Evolutionary conservation across 2,888 invertebrate genomes (phyloP), one percentile per base, ranked within the genome.

Genomic region (Caenorhabditis afra): DNA sequence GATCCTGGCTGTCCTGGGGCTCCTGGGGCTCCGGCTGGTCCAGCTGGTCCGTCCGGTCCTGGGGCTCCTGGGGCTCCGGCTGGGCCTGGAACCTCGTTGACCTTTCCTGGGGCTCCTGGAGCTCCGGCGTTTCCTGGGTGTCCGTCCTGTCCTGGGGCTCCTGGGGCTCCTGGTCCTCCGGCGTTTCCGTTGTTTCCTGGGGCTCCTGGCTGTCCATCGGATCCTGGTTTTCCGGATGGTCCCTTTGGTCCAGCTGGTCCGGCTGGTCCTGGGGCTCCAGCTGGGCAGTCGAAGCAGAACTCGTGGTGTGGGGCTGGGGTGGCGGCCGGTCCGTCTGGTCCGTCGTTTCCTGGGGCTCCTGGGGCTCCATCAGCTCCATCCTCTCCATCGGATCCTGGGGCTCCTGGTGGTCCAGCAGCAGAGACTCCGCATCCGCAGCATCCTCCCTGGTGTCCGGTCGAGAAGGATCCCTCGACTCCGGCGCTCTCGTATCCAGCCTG

Each of bases 311-410:
- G 86, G 47, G 86, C 84, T 64, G 85, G 83, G 49, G 82, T 84
- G 74, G 85, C 85, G 39, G 80, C 82, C 50, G 85, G 85, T 64
- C 86, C 87, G 71, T 86, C 85, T 70, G 85, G 85, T 66, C 87
- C 87, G 55, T 86, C 82, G 67, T 79, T 79, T 64, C 87, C 87
- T 59, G 82, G 84, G 22, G 67, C 61, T 67, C 87, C 87, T 57
- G 84, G 86, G 50, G 76, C 50, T 70, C 87, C 79, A 76, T 85
- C 83, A 47, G 64, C 44, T 81, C 84, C 84, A 81, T 83, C 84
- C 44, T 74, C 61, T 73, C 84, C 84, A 62, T 81, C 81, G 41
- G 78, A 59, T 65, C 83, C 85, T 62, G 85, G 85, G 12, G 77
- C 73, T 74, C 85, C 85, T 70, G 81, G 82, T 50, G 82, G 83